phyloP scores from a whole-genome alignment of 64 coral and sea anemone genomes.

The Porites australiensis region DNA sequence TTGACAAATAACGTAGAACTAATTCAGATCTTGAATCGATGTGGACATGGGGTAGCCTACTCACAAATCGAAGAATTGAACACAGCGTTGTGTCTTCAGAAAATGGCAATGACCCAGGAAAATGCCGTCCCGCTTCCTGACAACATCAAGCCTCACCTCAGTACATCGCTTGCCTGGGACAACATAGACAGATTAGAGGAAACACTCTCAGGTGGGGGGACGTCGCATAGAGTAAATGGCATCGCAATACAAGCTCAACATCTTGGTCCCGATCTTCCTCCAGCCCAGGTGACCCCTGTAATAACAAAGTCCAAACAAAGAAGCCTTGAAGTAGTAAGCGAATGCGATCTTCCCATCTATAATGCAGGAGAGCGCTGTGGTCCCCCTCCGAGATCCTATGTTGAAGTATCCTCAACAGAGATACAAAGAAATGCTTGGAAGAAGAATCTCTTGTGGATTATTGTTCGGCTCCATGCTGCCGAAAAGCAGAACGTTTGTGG shows the following conservation, averaged over 20 bases:
- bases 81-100: conserved; percentile 34
- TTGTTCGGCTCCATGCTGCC: conserved; percentile 23
- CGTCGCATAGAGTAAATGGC: conserved; percentile 36
- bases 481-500: conserved; percentile 15
- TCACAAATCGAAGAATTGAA: conserved; percentile 61
- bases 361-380: too few relatives aligned
- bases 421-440: background rate
- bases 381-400: conserved; percentile 42
- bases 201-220: too few relatives aligned
- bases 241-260: conserved; percentile 31
- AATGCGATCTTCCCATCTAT: background rate
- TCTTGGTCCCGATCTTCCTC: conserved; percentile 26
- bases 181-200: too few relatives aligned
- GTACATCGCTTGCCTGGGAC: too few relatives aligned
- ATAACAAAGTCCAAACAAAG: conserved; percentile 23
- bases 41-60: too few relatives aligned
- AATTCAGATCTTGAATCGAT: too few relatives aligned
- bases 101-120: too few relatives aligned
- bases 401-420: conserved; percentile 18
- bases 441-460: conserved; percentile 38
- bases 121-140: too few relatives aligned
- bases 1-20: too few relatives aligned
- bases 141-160: too few relatives aligned
- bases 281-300: background rate
- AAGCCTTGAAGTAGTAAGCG: background rate